phyloP scores from a whole-genome alignment of 92 coral and sea anemone genomes.

The Zoanthus solanderi region DNA sequence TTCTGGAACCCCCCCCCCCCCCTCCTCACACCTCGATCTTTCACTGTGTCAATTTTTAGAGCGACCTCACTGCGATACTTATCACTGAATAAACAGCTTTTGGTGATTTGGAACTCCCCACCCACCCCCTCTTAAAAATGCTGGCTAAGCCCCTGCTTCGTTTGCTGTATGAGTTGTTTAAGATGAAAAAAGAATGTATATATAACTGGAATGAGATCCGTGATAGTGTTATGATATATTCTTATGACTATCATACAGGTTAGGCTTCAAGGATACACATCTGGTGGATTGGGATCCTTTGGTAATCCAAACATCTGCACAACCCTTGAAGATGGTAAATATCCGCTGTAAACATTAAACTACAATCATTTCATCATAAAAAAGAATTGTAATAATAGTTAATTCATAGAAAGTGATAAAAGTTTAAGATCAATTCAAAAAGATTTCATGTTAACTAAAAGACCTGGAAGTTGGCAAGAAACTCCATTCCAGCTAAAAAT shows the following conservation, averaged over 20 bases:
- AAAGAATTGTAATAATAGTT: background rate
- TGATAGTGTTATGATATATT: background rate
- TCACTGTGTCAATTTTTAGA: too few relatives aligned
- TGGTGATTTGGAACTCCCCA: too few relatives aligned
- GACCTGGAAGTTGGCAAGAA: too few relatives aligned
- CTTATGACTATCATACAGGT: background rate
- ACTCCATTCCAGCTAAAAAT: too few relatives aligned
- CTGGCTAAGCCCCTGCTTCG: too few relatives aligned
- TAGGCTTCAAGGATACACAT: conserved; percentile 17
- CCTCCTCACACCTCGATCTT: too few relatives aligned
- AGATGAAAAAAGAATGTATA: background rate
- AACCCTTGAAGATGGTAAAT: conserved; percentile 43
- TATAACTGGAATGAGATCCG: too few relatives aligned
- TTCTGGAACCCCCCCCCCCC: too few relatives aligned
- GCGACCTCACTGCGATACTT: too few relatives aligned
- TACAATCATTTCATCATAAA: background rate
- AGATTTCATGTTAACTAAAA: too few relatives aligned
- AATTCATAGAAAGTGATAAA: background rate
- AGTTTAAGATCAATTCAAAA: background rate
- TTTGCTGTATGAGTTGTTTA: background rate
- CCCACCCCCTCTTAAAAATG: too few relatives aligned
- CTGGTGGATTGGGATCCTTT: background rate
- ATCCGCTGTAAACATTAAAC: background rate
- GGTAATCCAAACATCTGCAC: conserved; percentile 21
- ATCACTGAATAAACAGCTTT: too few relatives aligned